Percentiles rank a stretch among this genome's conserved stretches.
Conservation (phyloP, 2,113 vertebrate genomes). For the Climacteris rufus region DNA sequence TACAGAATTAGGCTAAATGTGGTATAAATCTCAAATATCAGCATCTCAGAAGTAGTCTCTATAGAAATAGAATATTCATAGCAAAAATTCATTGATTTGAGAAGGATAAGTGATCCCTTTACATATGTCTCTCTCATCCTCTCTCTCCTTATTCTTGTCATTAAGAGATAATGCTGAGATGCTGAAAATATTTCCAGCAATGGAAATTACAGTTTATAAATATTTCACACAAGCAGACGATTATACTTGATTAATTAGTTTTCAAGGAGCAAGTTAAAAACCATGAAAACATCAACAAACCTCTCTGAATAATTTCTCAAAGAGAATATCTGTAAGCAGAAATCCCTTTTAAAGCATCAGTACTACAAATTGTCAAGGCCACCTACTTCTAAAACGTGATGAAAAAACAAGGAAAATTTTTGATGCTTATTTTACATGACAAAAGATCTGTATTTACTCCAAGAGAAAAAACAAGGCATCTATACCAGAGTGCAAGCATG, state of each 20-base stretch:
- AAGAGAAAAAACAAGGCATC: neutral
- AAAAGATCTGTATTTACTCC: neutral
- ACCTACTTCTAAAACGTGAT: neutral
- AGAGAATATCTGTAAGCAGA: neutral
- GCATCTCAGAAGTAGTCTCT: neutral
- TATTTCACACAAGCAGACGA: slow-evolving; percentile 35
- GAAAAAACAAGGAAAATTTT: neutral
- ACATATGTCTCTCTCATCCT: neutral
- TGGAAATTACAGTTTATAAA: slow-evolving; percentile 35
- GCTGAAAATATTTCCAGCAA: neutral
- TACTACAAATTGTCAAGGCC: neutral
- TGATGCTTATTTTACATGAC: neutral
- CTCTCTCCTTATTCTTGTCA: neutral
- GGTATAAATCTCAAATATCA: neutral
- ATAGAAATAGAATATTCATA: slow-evolving; percentile 9
- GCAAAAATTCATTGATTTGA: neutral
- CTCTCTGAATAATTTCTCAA: slow-evolving; percentile 8
- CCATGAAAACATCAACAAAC: slow-evolving; percentile 9
- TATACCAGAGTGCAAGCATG: neutral
- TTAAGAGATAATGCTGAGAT: slow-evolving; percentile 10
- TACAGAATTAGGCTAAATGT: neutral
- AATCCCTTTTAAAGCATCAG: neutral
- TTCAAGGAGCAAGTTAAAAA: slow-evolving; percentile 33
- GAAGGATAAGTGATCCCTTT: neutral
- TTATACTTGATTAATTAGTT: slow-evolving; percentile 51